A percentile compares a stretch with the other conserved stretches of the same genome.
These are phyloP conservation scores for Drosophila fungiperda DNA, from an alignment of 2,888 invertebrate species.

Conservation along the genomic window DNA sequence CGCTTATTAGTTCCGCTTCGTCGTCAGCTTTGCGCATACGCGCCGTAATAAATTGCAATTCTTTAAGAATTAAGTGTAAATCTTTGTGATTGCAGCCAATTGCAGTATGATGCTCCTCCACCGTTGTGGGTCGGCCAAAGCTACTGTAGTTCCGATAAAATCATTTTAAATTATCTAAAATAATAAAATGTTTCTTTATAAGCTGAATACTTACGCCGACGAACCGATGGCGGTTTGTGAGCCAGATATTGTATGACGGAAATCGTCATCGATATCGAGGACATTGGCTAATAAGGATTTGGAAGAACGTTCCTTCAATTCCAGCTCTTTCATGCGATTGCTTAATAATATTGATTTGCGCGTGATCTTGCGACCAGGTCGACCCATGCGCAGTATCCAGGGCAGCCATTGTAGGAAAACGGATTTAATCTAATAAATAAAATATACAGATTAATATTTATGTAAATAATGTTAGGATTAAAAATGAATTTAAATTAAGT, in stretches of 20 bases:
- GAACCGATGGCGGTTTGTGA: slow-evolving; percentile 88
- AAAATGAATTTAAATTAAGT: neutral
- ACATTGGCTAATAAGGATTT: slow-evolving; percentile 97
- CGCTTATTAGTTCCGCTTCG: slow-evolving; percentile 96
- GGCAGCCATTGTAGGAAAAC: slow-evolving; percentile 99
- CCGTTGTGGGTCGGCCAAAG: slow-evolving; percentile 91
- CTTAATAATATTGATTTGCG: slow-evolving; percentile 95
- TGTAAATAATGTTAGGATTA: neutral
- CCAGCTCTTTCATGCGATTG: slow-evolving; percentile 96
- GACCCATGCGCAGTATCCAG: slow-evolving; percentile 97
- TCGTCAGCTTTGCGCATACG: slow-evolving; percentile 98
- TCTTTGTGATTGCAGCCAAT: slow-evolving; percentile 92
- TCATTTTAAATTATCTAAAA: neutral
- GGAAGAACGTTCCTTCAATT: slow-evolving; percentile 96
- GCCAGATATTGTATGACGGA: slow-evolving; percentile 89
- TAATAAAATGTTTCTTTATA: too few relatives aligned
- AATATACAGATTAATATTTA: neutral
- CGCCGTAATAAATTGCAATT: slow-evolving; percentile 97
- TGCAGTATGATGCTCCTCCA: slow-evolving; percentile 89
- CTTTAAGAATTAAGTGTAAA: slow-evolving; percentile 95
- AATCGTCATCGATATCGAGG: slow-evolving; percentile 97
- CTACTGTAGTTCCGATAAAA: slow-evolving; percentile 81
- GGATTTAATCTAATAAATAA: slow-evolving; percentile 92
- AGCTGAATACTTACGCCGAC: slow-evolving; percentile 86
- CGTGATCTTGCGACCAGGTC: slow-evolving; percentile 97